phyloP scores from a whole-genome alignment of 2,888 invertebrate genomes.

The Chrysopilus asiliformis region DNA sequence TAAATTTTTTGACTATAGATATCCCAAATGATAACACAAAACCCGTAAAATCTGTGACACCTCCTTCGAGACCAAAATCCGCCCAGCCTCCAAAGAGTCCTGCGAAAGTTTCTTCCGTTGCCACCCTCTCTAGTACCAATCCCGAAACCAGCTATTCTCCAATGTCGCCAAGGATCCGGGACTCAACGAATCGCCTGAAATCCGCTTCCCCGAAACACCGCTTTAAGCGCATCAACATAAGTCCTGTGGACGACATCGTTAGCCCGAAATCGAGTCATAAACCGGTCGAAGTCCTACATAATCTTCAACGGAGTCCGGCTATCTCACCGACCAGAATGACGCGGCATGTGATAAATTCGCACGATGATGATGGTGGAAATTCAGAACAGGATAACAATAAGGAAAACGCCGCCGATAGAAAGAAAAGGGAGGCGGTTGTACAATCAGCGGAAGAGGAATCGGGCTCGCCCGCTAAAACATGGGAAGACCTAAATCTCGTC shows the following conservation, averaged over 20 bases:
- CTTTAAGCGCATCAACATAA: conserved; percentile 23
- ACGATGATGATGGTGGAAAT: conserved; percentile 3
- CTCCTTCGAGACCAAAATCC: neutral
- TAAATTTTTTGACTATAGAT: conserved; percentile 25
- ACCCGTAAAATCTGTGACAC: conserved; percentile 18
- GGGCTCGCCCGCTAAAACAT: conserved; percentile 27
- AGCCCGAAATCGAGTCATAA: conserved; percentile 42
- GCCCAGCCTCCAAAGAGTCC: conserved; percentile 5
- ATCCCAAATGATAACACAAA: conserved; percentile 34
- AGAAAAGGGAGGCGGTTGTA: too few relatives aligned
- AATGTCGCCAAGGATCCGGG: conserved; percentile 14
- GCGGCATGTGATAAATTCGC: conserved; percentile 13
- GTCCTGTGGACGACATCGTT: conserved; percentile 38
- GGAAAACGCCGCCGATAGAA: conserved; percentile 17
- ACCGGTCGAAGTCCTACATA: conserved; percentile 54
- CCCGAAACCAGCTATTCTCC: conserved; percentile 11
- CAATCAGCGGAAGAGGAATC: too few relatives aligned
- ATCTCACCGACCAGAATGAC: conserved; percentile 39
- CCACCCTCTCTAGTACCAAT: neutral
- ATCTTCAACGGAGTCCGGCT: conserved; percentile 49
- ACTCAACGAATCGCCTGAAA: conserved; percentile 9
- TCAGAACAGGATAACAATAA: conserved; percentile 10
- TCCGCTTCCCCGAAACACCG: conserved; percentile 24
- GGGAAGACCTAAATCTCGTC: conserved; percentile 50
- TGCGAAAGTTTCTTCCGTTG: neutral